These are phyloP conservation scores for Vicugna pacos DNA, from an alignment of 2,113 vertebrate species.

Conservation along the genomic window DNA sequence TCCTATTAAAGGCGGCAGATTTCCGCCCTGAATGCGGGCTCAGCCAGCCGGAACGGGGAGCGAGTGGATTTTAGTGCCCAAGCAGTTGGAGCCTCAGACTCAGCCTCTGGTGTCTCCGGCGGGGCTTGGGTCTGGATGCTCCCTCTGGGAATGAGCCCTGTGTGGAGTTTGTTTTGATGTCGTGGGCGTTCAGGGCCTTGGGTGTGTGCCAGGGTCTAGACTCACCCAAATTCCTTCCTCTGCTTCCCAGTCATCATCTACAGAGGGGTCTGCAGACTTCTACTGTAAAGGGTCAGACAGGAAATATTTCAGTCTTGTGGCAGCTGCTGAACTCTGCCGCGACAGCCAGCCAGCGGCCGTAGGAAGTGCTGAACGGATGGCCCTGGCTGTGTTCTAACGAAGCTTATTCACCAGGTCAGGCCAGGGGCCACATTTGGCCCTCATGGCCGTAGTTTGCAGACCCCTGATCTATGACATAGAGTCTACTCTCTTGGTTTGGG, in stretches of 20 bases:
- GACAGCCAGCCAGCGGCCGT: accelerated
- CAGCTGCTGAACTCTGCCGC: neutral
- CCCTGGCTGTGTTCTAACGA: neutral
- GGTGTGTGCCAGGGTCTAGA: neutral
- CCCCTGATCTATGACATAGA: neutral
- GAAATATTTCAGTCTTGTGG: neutral
- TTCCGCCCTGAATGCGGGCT: accelerated
- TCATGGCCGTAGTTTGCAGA: accelerated
- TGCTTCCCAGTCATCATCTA: neutral
- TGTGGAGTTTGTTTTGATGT: accelerated
- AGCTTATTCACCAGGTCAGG: neutral
- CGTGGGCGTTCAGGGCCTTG: accelerated
- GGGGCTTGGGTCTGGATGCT: accelerated
- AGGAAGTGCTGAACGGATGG: neutral
- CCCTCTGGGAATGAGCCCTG: accelerated
- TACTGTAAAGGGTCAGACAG: neutral
- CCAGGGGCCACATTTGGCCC: neutral
- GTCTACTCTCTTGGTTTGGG: neutral
- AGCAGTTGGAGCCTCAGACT: accelerated
- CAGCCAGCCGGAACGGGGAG: accelerated
- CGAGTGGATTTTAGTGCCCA: accelerated
- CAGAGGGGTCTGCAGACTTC: neutral
- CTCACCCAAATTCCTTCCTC: neutral
- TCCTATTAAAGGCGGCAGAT: neutral
- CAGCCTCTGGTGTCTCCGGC: accelerated